These are phyloP conservation scores for Crypturellus undulatus DNA, from an alignment of 2,113 vertebrate genomes.

Conservation along the genomic window DNA sequence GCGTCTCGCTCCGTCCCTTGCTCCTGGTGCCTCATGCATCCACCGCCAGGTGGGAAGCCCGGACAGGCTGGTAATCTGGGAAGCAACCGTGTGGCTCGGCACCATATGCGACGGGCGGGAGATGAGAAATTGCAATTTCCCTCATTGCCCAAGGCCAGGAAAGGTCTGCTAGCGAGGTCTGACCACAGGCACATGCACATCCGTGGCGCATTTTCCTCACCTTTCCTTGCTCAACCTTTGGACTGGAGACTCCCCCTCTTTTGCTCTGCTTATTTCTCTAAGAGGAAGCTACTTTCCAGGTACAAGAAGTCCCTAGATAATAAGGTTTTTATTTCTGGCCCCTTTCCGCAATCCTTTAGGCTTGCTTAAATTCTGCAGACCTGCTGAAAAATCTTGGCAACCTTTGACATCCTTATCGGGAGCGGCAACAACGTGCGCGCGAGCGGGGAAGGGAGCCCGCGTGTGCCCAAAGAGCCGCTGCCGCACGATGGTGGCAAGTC, in stretches of 20 bases:
- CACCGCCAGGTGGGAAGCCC: neutral
- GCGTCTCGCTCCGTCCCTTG: accelerated
- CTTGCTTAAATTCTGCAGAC: neutral
- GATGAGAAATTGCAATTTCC: neutral
- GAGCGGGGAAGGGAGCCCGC: slow-evolving; percentile 2
- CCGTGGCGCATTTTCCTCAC: neutral
- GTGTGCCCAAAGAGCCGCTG: neutral
- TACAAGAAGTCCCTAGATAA: neutral
- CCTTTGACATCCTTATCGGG: slow-evolving; percentile 30
- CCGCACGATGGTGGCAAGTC: slow-evolving; percentile 62
- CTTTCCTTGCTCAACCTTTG: neutral
- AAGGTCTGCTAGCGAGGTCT: neutral
- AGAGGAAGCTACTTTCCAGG: neutral
- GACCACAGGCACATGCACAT: neutral
- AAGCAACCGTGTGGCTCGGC: slow-evolving; percentile 38
- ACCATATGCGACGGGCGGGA: neutral
- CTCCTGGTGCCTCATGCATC: neutral
- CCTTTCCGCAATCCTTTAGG: neutral
- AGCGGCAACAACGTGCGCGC: neutral
- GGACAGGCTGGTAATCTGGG: neutral
- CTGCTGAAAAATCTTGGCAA: neutral
- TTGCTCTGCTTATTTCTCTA: neutral
- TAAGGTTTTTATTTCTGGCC: neutral
- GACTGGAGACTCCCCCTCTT: neutral
- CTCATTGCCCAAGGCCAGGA: neutral